phyloP scores from a whole-genome alignment of 2,113 vertebrate genomes.

The Limnothrissa miodon region DNA sequence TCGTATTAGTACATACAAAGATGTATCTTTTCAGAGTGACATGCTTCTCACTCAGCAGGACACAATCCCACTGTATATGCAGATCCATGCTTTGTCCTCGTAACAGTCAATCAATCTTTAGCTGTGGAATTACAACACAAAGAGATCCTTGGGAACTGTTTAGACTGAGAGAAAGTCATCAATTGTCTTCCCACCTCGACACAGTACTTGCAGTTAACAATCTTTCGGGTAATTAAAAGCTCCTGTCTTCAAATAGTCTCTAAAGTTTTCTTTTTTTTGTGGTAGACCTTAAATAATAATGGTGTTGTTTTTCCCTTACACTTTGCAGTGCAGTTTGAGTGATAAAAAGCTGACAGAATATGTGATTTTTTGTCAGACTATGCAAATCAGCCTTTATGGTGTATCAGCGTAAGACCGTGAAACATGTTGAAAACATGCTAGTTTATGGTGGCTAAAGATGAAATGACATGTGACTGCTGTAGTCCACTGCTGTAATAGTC shows the following conservation, averaged over 20 bases:
- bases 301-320: not conserved
- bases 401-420: not conserved
- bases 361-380: not conserved
- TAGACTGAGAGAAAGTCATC: not conserved
- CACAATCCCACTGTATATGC: not conserved
- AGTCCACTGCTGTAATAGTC: not conserved
- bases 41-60: not conserved
- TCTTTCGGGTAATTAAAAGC: not conserved
- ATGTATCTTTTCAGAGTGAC: not conserved
- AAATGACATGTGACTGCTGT: not conserved
- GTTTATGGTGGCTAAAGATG: not conserved
- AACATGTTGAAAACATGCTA: not conserved
- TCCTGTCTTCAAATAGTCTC: not conserved
- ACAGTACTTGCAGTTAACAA: not conserved
- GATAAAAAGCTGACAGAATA: not conserved
- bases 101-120: slow-evolving; percentile 1
- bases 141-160: not conserved
- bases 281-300: not conserved
- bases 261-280: not conserved
- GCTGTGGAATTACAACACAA: slow-evolving; percentile 6
- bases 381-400: not conserved
- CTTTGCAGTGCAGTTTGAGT: not conserved
- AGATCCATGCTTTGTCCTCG: slow-evolving; percentile 11
- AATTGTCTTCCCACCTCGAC: not conserved
- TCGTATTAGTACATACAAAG: not conserved